Evolutionary conservation across 2,888 invertebrate genomes (phyloP), one percentile per base, ranked within the genome.

Genomic region (Brassicogethes aeneus): DNA sequence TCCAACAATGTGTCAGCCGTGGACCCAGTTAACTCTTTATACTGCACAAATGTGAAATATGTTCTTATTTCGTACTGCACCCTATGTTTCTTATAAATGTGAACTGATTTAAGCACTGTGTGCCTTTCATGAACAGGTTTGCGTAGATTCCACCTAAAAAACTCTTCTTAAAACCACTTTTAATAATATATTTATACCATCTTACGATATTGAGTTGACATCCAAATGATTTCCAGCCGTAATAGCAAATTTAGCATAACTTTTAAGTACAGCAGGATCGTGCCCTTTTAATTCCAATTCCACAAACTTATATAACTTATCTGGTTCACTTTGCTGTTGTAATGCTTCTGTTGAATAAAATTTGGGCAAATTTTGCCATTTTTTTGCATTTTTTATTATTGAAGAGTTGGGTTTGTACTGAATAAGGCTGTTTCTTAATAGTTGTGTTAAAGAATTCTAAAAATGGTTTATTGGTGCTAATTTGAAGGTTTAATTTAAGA

Each of bases 31-130:
- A 99, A 62, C 56, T 85, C 76, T 55, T 84, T 80, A 16, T 94
- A 78, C 56, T 86, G 81, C 59, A 95, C 73, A 57, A 85, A 85
- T 45, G 85, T 78, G 65, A 84, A 95, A 68, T 95, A 87, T 2
- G 97, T 97, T 53, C 97, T 76, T 13, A 85, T 78, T 72, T 99
- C 99, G 67, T 99, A 99, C 60, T 97, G 96, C 0, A 92, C 91
- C 60, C 83, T 77, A 67, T 95, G 93, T 59, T 96, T 96, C 65
- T 93, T 93, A 62, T 86, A 83, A 52, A 92, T 84, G 64, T 90
- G 90, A 23, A 88, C 88, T 34, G 90, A 88, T 63, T 88, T 88
- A 3, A 96, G 72, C 7, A 96, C 70, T 1, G 90, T 89, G 59
- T 80, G 77, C 39, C 90, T 76, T 50, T 86, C 79, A 55, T 88